These are phyloP conservation scores for Serranus cabrilla DNA, from an alignment of 2,797 vertebrate genomes.

Conservation along the genomic window DNA sequence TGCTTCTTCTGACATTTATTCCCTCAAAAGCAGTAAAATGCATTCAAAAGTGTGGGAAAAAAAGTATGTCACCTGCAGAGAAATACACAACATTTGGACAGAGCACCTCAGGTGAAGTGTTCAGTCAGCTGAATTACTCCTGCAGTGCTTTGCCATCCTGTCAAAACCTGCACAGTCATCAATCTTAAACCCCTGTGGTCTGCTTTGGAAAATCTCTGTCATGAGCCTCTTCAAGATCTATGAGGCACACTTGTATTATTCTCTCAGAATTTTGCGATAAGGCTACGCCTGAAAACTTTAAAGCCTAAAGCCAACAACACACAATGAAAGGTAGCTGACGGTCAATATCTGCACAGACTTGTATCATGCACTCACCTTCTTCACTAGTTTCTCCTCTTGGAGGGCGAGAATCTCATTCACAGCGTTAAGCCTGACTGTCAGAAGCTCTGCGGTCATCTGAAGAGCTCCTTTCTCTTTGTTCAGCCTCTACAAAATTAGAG, in stretches of 20 bases:
- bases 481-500: constrained; percentile 80
- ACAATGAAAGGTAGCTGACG: not conserved
- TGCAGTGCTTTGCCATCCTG: constrained; percentile 19
- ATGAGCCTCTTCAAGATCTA: not conserved
- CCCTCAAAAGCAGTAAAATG: not conserved
- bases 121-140: constrained; percentile 28
- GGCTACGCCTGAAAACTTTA: not conserved
- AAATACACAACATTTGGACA: not conserved
- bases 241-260: not conserved
- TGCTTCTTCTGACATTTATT: not conserved
- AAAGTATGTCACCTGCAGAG: constrained; percentile 12
- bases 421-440: constrained; percentile 89
- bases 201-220: not conserved
- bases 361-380: constrained; percentile 76
- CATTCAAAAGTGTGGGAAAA: not conserved
- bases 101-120: constrained; percentile 12
- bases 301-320: not conserved
- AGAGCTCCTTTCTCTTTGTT: constrained; percentile 88
- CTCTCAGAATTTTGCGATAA: not conserved
- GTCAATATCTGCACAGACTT: not conserved
- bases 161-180: constrained; percentile 24
- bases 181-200: constrained; percentile 17
- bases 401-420: constrained; percentile 88
- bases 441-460: constrained; percentile 84
- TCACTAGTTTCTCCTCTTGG: constrained; percentile 89